phyloP scores from a whole-genome alignment of 2,888 invertebrate species.

The Atethmia centrago region DNA sequence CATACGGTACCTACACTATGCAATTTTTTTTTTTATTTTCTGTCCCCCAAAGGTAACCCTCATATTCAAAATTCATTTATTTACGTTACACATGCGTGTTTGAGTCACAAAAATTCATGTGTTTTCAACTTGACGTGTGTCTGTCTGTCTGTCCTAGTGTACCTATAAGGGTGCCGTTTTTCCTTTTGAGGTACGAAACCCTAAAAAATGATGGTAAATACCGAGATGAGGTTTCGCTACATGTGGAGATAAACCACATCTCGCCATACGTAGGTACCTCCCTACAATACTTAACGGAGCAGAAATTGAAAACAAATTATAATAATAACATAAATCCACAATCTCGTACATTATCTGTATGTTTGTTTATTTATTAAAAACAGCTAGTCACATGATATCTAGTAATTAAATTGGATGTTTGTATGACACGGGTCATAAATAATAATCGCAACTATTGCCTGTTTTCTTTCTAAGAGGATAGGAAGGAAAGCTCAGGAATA shows the following conservation, averaged over 20 bases:
- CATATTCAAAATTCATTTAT: no score
- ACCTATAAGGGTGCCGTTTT: no score
- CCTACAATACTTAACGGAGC: neutral
- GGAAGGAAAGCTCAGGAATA: neutral
- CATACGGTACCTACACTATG: no score
- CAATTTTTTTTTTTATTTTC: no score
- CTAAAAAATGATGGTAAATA: no score
- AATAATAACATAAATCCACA: conserved; percentile 9
- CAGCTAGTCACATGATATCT: neutral
- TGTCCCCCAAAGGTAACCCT: no score
- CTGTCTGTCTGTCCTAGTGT: no score
- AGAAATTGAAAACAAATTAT: conserved; percentile 10
- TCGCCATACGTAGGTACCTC: neutral
- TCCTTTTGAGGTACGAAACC: no score
- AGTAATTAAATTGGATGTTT: conserved; percentile 25
- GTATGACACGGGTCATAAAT: neutral
- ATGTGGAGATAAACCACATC: neutral
- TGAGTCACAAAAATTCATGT: no score
- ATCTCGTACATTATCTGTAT: conserved; percentile 23
- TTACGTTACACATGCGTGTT: no score
- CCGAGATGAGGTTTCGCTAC: neutral
- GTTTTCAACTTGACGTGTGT: no score
- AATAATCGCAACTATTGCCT: neutral
- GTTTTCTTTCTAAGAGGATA: neutral
- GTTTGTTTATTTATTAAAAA: conserved; percentile 15